Conservation (phyloP, 2,888 invertebrate species). For the Pyrocoelia pectoralis region DNA sequence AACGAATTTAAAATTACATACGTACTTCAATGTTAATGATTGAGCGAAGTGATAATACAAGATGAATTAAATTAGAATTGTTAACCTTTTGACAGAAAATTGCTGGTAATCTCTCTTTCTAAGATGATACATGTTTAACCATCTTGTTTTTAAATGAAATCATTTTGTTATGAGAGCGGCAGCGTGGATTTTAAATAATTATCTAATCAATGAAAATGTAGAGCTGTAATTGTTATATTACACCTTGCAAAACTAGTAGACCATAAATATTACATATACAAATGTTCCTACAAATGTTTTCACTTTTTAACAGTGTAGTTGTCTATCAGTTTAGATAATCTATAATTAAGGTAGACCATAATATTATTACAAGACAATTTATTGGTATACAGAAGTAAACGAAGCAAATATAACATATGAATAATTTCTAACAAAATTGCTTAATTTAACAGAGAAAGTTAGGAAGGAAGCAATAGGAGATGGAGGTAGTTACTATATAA, state of each 20-base stretch:
- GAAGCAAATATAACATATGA: conserved; percentile 16
- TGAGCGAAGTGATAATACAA: too few species aligned
- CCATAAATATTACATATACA: conserved; percentile 28
- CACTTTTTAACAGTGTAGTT: conserved; percentile 26
- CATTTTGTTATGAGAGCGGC: too few species aligned
- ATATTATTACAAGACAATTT: conserved; percentile 15
- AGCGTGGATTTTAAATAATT: too few species aligned
- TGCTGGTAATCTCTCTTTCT: too few species aligned
- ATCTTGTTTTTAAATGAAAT: too few species aligned
- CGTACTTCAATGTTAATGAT: too few species aligned
- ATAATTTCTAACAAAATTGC: conserved; percentile 24
- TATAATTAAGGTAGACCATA: conserved; percentile 27
- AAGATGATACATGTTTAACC: too few species aligned
- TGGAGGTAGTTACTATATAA: conserved; percentile 33
- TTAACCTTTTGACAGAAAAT: too few species aligned
- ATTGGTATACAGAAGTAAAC: conserved; percentile 13
- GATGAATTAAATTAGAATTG: too few species aligned
- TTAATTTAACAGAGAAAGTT: conserved; percentile 35
- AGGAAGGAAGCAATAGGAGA: conserved; percentile 37
- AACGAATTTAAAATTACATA: too few species aligned
- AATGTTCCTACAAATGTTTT: conserved; percentile 29
- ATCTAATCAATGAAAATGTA: neutral
- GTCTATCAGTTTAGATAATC: conserved; percentile 20
- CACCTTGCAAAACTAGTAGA: conserved; percentile 13
- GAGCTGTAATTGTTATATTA: neutral